These are phyloP conservation scores for Ericerus pela DNA, from an alignment of 1,140 invertebrate genomes.

Conservation along the genomic window DNA sequence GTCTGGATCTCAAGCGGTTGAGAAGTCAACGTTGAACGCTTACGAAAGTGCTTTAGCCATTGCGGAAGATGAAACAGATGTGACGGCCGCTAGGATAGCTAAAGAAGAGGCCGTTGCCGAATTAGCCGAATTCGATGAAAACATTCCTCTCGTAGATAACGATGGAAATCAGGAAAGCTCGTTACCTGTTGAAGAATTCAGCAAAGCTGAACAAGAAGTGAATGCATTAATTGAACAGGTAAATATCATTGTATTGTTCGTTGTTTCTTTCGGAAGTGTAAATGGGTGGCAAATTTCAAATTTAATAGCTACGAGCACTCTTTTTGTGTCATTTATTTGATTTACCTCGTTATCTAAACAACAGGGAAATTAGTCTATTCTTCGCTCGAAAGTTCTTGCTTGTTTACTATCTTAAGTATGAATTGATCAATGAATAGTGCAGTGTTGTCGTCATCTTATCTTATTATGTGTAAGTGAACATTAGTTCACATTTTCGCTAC, in stretches of 20 bases:
- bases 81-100: constrained; percentile 73
- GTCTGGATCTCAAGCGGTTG: not conserved
- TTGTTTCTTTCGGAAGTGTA: too few relatives aligned
- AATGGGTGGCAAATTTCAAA: too few relatives aligned
- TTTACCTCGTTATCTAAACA: too few relatives aligned
- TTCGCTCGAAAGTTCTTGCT: not conserved
- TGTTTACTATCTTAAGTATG: too few relatives aligned
- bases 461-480: too few relatives aligned
- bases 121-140: constrained; percentile 92
- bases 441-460: too few relatives aligned
- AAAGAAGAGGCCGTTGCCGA: constrained; percentile 87
- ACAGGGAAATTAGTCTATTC: not conserved
- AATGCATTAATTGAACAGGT: constrained; percentile 71
- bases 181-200: constrained; percentile 42
- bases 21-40: constrained; percentile 35
- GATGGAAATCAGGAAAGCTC: constrained; percentile 6
- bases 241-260: constrained; percentile 18
- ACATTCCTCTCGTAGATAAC: constrained; percentile 60
- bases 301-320: too few relatives aligned
- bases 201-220: constrained; percentile 70
- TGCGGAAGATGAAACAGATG: constrained; percentile 89
- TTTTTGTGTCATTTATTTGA: too few relatives aligned
- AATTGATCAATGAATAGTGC: too few relatives aligned
- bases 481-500: too few relatives aligned
- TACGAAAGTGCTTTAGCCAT: constrained; percentile 72